Evolutionary conservation across 2,113 vertebrate species (phyloP).

Genomic region (Campylomormyrus numenius): DNA sequence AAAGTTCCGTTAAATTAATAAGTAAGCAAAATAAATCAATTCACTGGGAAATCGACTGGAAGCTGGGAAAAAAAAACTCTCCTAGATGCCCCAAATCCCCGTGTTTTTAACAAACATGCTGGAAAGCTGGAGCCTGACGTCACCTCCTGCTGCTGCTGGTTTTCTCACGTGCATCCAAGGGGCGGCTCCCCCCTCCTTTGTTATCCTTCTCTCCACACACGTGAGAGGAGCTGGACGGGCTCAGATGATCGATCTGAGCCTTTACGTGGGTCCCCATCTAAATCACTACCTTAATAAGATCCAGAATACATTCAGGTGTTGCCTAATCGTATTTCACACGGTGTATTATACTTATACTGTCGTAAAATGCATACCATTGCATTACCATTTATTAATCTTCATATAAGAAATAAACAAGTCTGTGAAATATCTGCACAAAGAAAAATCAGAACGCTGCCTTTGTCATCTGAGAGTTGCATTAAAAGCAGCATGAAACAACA

Average conservation of each 20-base stretch:
- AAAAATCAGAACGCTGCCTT: neutral
- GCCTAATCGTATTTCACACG: neutral
- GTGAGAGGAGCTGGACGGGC: neutral
- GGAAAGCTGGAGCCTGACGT: conserved; percentile 14
- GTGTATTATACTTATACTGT: neutral
- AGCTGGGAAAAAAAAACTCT: neutral
- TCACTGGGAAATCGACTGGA: neutral
- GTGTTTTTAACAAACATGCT: conserved; percentile 14
- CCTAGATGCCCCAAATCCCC: neutral
- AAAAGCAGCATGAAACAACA: neutral
- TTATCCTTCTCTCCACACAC: neutral
- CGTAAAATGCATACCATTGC: neutral
- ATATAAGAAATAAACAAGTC: neutral
- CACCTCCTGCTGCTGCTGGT: conserved; percentile 26
- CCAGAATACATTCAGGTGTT: neutral
- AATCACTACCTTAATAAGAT: neutral
- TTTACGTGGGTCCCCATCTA: neutral
- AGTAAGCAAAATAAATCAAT: neutral
- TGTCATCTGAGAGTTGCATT: neutral
- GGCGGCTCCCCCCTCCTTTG: conserved; percentile 20
- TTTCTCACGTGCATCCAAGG: conserved; percentile 20
- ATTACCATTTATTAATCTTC: neutral
- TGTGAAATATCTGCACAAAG: neutral
- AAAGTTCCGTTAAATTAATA: neutral
- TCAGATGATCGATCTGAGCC: neutral